Percentiles rank a stretch among this genome's conserved stretches.
These are phyloP conservation scores for Oedothorax gibbosus DNA, from an alignment of 1,140 invertebrate genomes.

Conservation along the genomic window DNA sequence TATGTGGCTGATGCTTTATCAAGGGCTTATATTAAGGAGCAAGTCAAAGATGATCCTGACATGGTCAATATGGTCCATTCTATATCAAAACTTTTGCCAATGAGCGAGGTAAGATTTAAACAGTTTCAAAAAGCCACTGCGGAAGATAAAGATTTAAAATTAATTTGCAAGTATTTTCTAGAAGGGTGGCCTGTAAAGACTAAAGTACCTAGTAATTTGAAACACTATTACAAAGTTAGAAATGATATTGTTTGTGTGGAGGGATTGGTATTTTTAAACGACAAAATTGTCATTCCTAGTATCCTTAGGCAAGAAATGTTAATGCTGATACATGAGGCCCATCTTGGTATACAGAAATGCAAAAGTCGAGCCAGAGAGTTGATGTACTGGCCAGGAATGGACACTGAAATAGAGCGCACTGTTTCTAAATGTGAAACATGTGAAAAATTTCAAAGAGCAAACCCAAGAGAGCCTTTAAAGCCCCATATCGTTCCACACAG, in stretches of 20 bases:
- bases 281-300: constrained; percentile 61
- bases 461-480: constrained; percentile 16
- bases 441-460: constrained; percentile 7
- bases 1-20: background rate
- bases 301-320: constrained; percentile 64
- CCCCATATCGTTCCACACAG: constrained; percentile 10
- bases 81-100: constrained; percentile 43
- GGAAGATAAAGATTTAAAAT: constrained; percentile 28
- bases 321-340: constrained; percentile 63
- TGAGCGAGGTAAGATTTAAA: constrained; percentile 7
- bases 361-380: constrained; percentile 11
- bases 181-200: background rate
- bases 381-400: constrained; percentile 3
- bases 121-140: constrained; percentile 34
- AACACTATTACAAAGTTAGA: background rate
- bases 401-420: background rate
- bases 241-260: background rate
- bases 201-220: too few relatives aligned
- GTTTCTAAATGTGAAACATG: constrained; percentile 26
- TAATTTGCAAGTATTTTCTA: background rate
- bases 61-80: constrained; percentile 37
- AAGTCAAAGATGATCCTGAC: constrained; percentile 37
- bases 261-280: background rate
- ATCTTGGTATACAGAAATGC: too few relatives aligned
- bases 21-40: background rate